These are phyloP conservation scores for Gadus chalcogrammus DNA, from an alignment of 2,113 vertebrate genomes.

Conservation along the genomic window DNA sequence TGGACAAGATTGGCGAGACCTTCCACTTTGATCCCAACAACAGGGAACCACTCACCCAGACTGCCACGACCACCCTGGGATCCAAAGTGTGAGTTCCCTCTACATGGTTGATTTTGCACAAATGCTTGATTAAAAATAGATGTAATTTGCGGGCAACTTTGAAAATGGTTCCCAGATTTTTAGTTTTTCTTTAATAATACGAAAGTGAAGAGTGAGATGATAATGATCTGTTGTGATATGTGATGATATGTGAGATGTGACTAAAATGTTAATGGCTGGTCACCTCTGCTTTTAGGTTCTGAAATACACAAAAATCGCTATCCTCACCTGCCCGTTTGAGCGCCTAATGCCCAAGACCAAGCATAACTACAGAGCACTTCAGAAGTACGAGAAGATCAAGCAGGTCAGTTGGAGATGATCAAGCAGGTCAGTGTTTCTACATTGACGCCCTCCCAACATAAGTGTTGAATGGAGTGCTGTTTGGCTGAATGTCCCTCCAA, in stretches of 20 bases:
- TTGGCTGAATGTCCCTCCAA: too few species aligned
- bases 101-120: neutral
- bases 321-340: conserved; percentile 96
- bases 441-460: neutral
- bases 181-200: neutral
- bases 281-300: conserved; percentile 69
- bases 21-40: conserved; percentile 84
- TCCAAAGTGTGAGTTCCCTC: conserved; percentile 89
- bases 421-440: conserved; percentile 74
- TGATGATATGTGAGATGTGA: neutral
- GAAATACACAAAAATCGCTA: conserved; percentile 90
- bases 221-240: neutral
- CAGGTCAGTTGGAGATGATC: conserved; percentile 74
- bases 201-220: neutral
- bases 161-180: too few species aligned
- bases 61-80: conserved; percentile 94
- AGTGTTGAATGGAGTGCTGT: neutral
- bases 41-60: conserved; percentile 90
- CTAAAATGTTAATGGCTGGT: neutral
- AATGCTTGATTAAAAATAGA: too few species aligned
- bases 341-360: conserved; percentile 98
- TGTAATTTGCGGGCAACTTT: too few species aligned
- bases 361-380: conserved; percentile 95
- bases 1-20: conserved; percentile 90
- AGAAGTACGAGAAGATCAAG: conserved; percentile 80